Conservation (phyloP, 1,140 invertebrate species). For the Brachionus rubens region DNA sequence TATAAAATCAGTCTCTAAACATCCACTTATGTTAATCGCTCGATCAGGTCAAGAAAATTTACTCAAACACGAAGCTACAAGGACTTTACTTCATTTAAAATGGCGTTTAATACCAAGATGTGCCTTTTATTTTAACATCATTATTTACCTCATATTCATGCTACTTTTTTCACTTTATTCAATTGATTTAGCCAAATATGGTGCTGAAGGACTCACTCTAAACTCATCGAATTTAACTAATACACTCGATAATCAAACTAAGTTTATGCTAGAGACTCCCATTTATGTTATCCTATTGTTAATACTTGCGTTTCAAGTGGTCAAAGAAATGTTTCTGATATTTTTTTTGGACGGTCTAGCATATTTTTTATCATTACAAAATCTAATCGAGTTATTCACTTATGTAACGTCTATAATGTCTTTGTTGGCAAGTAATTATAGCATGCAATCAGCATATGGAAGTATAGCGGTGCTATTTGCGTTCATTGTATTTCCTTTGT, state of each 20-base stretch:
- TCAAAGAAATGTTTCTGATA: conserved; percentile 23
- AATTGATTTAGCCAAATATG: conserved; percentile 23
- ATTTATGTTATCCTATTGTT: not conserved
- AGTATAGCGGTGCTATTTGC: conserved; percentile 40
- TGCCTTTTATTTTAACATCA: conserved; percentile 41
- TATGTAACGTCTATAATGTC: not conserved
- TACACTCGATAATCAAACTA: not conserved
- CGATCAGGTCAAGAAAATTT: conserved; percentile 40
- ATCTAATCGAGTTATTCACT: conserved; percentile 36
- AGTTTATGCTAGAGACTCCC: not conserved
- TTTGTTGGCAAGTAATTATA: conserved; percentile 10
- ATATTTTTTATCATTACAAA: conserved; percentile 35
- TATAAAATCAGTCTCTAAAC: conserved; percentile 1
- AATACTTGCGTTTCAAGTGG: conserved; percentile 21
- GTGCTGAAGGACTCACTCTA: not conserved
- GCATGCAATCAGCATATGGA: conserved; percentile 35
- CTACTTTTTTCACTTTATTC: conserved; percentile 14
- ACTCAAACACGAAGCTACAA: conserved; percentile 28
- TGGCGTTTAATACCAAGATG: conserved; percentile 31
- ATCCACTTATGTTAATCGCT: conserved; percentile 41
- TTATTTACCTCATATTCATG: conserved; percentile 41
- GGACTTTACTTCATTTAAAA: conserved; percentile 39
- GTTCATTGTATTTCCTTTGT: conserved; percentile 43
- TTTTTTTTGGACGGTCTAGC: conserved; percentile 34
- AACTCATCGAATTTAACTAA: not conserved